These are phyloP conservation scores for Sphenopsis melanotis DNA, from an alignment of 2,797 vertebrate genomes.

Conservation along the genomic window DNA sequence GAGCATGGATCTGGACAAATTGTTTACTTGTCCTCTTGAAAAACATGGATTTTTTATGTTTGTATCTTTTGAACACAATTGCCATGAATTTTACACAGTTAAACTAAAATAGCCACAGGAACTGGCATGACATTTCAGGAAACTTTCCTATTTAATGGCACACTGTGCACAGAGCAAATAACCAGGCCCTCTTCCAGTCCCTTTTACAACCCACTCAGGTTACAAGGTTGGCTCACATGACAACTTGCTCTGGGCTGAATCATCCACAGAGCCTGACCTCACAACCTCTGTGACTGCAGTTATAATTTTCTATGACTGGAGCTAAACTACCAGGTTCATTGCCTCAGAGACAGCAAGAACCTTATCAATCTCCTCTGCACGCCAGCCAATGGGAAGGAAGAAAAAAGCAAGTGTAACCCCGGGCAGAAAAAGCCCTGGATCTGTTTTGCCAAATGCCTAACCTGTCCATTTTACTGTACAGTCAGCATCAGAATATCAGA, in stretches of 20 bases:
- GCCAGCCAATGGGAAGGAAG: neutral
- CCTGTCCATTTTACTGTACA: neutral
- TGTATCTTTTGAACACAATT: neutral
- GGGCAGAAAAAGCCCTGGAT: neutral
- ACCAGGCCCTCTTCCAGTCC: neutral
- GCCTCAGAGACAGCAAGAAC: neutral
- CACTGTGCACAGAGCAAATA: neutral
- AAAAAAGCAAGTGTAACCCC: neutral
- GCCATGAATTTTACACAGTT: neutral
- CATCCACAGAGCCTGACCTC: neutral
- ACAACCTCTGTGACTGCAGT: neutral
- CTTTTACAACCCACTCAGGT: neutral
- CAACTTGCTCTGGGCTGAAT: neutral
- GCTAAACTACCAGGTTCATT: neutral
- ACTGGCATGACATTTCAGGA: neutral
- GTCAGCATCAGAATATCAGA: neutral
- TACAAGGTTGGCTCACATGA: neutral
- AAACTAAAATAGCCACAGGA: neutral
- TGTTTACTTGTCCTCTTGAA: neutral
- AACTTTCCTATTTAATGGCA: neutral
- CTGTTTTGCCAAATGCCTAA: neutral
- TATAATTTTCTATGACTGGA: neutral
- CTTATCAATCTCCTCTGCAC: neutral
- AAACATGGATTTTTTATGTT: neutral
- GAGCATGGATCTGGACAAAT: neutral